Percentiles rank a stretch among this genome's conserved stretches.
phyloP scores from a whole-genome alignment of 2,113 vertebrate species.

The Oncorhynchus clarkii region DNA sequence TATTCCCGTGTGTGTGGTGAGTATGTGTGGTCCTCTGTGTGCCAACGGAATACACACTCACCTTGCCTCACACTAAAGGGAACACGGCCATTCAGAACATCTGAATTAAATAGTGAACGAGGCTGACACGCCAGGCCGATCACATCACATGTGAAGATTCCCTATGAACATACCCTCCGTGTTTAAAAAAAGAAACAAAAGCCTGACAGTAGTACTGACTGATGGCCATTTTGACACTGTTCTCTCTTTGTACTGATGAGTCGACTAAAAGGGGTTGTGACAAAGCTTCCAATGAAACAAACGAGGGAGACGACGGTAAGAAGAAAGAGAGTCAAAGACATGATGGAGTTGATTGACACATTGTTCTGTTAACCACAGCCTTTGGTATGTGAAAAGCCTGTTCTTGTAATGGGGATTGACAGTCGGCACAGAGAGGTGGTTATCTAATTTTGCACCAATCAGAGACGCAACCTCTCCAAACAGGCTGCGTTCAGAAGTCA shows the following conservation, averaged over 20 bases:
- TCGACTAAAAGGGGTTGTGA: conserved; percentile 2
- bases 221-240: conserved; percentile 13
- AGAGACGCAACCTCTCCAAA: conserved; percentile 51
- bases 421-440: conserved; percentile 47
- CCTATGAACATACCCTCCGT: not conserved
- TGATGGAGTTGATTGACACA: conserved; percentile 24
- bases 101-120: conserved; percentile 8
- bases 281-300: conserved; percentile 26
- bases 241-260: conserved; percentile 33
- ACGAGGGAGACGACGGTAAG: conserved; percentile 46
- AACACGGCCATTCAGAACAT: not conserved
- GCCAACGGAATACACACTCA: no score
- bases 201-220: not conserved
- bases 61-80: not conserved
- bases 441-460: conserved; percentile 61
- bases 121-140: not conserved
- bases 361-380: not conserved
- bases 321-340: conserved; percentile 19
- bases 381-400: conserved; percentile 27
- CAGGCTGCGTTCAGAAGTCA: conserved; percentile 55
- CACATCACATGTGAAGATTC: not conserved
- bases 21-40: conserved; percentile 11
- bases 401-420: conserved; percentile 47
- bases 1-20: conserved; percentile 1
- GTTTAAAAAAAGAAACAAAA: not conserved